Evolutionary conservation across 2,797 vertebrate genomes (phyloP).

Genomic region (Clarias fuscus): DNA sequence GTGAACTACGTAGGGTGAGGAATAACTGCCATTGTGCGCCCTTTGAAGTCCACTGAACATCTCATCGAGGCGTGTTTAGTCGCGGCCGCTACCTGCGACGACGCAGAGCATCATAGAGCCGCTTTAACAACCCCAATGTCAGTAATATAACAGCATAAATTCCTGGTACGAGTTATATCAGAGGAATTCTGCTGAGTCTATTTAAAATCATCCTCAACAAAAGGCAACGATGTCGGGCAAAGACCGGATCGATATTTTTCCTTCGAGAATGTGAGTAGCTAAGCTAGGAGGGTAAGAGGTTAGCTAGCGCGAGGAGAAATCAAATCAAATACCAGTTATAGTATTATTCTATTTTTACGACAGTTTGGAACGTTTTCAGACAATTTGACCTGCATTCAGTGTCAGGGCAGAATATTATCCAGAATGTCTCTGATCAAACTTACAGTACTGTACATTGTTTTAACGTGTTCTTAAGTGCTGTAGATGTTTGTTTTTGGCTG

Average conservation of each 20-base stretch:
- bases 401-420: too few relatives aligned
- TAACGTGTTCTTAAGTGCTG: too few relatives aligned
- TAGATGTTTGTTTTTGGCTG: not conserved
- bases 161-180: not conserved
- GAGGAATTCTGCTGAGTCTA: not conserved
- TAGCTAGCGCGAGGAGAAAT: not conserved
- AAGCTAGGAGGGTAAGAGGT: not conserved
- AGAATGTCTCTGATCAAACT: not conserved
- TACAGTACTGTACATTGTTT: not conserved
- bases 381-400: not conserved
- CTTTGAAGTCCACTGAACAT: not conserved
- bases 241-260: slow-evolving; percentile 95
- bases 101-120: slow-evolving; percentile 57
- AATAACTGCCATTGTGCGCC: not conserved
- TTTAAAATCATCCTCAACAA: slow-evolving; percentile 46
- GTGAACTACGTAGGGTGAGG: not conserved
- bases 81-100: slow-evolving; percentile 26
- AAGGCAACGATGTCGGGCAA: slow-evolving; percentile 86
- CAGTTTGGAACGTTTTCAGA: not conserved
- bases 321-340: not conserved
- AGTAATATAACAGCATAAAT: not conserved
- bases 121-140: not conserved
- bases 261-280: slow-evolving; percentile 93
- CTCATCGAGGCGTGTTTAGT: not conserved
- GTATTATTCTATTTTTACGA: not conserved